Conservation (phyloP, 2,113 vertebrate species). For the Okapia johnstoni region DNA sequence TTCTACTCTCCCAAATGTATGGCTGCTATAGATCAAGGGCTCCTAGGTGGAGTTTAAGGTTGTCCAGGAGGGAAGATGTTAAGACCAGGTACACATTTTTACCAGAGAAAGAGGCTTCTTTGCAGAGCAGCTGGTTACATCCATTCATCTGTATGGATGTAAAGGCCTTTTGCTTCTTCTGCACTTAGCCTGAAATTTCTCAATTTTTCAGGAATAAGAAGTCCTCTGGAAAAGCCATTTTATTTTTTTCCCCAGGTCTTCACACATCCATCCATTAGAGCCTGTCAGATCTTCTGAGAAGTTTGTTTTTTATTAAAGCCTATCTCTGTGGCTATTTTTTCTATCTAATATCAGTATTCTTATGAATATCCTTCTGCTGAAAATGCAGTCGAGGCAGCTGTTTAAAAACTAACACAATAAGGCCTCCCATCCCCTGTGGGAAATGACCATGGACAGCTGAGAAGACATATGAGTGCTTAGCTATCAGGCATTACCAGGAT, state of each 20-base stretch:
- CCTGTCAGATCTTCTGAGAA: conserved; percentile 30
- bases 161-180: background rate
- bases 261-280: background rate
- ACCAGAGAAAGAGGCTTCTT: background rate
- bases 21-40: background rate
- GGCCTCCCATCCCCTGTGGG: background rate
- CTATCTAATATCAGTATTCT: conserved; percentile 36
- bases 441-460: conserved; percentile 27
- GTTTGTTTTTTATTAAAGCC: conserved; percentile 44
- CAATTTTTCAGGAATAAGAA: conserved; percentile 15
- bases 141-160: background rate
- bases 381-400: conserved; percentile 32
- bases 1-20: background rate
- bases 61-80: background rate
- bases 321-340: conserved; percentile 19
- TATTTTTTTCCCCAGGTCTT: background rate
- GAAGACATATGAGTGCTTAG: conserved; percentile 28
- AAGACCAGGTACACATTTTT: background rate
- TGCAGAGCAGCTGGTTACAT: background rate
- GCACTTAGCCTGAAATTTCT: background rate
- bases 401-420: conserved; percentile 49
- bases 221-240: conserved; percentile 32
- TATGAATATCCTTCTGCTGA: conserved; percentile 41
- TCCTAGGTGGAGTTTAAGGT: background rate
- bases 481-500: conserved; percentile 37